Evolutionary conservation across 2,888 invertebrate species (phyloP).

Genomic region (Conchocele bisecta): DNA sequence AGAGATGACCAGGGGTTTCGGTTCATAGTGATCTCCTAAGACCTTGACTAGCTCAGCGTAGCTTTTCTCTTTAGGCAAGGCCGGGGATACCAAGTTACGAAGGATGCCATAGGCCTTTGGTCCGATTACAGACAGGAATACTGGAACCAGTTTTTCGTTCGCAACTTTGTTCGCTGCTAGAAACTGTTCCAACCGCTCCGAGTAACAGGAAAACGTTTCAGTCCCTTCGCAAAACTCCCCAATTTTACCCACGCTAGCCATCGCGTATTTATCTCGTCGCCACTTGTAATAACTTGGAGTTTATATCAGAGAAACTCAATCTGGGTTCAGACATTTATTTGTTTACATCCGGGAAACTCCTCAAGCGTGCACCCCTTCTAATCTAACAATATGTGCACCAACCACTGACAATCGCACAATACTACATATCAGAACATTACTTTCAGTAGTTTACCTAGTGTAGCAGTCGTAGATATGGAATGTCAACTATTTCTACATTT

Average conservation of each 20-base stretch:
- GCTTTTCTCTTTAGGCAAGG: constrained; percentile 15
- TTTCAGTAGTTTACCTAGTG: too few relatives aligned
- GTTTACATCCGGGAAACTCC: too few relatives aligned
- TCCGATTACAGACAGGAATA: constrained; percentile 22
- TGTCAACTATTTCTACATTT: too few relatives aligned
- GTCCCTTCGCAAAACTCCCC: constrained; percentile 12
- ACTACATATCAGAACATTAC: too few relatives aligned
- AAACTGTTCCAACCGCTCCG: constrained; percentile 16
- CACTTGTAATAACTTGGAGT: too few relatives aligned
- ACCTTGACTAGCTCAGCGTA: not conserved
- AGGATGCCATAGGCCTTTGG: constrained; percentile 6
- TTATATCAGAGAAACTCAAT: too few relatives aligned
- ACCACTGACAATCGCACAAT: too few relatives aligned
- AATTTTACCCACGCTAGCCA: constrained; percentile 23
- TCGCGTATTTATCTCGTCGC: too few relatives aligned
- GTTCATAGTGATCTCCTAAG: constrained; percentile 22
- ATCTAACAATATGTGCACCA: too few relatives aligned
- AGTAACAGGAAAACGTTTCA: constrained; percentile 5
- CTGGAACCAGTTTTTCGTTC: constrained; percentile 16
- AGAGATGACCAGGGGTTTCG: constrained; percentile 23
- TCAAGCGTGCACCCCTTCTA: too few relatives aligned
- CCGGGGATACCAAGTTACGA: constrained; percentile 18
- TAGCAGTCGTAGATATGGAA: too few relatives aligned
- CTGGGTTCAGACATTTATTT: too few relatives aligned
- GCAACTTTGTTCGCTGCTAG: constrained; percentile 12